Evolutionary conservation across 2,797 vertebrate species (phyloP).

Genomic region (Manis pentadactyla): DNA sequence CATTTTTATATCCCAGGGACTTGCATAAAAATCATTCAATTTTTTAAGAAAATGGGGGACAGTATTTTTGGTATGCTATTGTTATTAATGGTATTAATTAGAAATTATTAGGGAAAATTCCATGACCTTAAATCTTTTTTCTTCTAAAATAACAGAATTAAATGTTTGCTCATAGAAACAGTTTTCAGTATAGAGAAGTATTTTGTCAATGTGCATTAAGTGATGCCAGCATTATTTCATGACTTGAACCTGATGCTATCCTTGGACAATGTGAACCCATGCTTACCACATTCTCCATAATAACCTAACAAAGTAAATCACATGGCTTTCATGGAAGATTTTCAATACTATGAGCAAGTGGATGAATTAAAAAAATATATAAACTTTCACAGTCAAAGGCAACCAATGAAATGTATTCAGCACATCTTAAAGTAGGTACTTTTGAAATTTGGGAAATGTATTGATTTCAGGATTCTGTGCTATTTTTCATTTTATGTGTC

Average conservation of each 20-base stretch:
- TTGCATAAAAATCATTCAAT: not conserved
- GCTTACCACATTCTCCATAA: not conserved
- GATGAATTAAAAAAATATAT: not conserved
- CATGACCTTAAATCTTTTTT: not conserved
- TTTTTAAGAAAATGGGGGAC: not conserved
- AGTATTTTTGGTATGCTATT: not conserved
- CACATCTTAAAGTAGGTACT: not conserved
- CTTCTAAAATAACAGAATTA: not conserved
- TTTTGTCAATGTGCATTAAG: not conserved
- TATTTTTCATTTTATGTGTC: not conserved
- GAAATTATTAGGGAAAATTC: not conserved
- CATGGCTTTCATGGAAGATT: not conserved
- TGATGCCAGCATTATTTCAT: not conserved
- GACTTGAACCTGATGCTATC: not conserved
- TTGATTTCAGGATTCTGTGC: not conserved
- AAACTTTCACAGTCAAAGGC: not conserved
- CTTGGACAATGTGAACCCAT: not conserved
- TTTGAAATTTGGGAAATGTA: not conserved
- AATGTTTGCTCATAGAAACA: not conserved
- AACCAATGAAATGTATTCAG: not conserved
- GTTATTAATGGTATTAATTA: not conserved
- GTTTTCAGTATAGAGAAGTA: not conserved
- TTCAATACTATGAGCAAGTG: not conserved
- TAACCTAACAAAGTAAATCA: not conserved
- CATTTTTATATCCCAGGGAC: not conserved